phyloP scores from a whole-genome alignment of 2,113 vertebrate genomes.

The Mandrillus leucophaeus region DNA sequence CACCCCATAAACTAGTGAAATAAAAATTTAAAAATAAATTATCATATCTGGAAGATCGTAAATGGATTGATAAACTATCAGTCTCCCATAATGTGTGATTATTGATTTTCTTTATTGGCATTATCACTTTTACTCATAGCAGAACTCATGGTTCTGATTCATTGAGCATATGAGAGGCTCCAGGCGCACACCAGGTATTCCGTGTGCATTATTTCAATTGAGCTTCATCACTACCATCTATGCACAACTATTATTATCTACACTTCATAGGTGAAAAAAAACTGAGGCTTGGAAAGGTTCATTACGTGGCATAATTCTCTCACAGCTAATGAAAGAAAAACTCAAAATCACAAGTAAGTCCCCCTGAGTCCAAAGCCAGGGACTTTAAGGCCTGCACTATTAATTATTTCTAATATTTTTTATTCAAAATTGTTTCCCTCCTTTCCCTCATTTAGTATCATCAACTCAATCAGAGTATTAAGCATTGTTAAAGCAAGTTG shows the following conservation, averaged over 20 bases:
- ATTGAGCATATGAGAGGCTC: neutral
- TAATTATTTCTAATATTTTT: neutral
- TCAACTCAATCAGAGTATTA: neutral
- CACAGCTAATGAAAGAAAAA: neutral
- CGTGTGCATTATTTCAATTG: neutral
- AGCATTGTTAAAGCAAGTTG: neutral
- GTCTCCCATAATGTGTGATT: neutral
- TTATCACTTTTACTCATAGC: neutral
- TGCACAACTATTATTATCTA: too few relatives aligned
- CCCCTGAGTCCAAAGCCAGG: neutral
- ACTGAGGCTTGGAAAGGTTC: neutral
- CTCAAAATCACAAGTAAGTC: neutral
- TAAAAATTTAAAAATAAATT: neutral
- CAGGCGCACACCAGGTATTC: rapidly evolving
- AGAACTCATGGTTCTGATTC: neutral
- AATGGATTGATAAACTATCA: neutral
- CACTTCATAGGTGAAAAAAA: neutral
- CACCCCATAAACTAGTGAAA: too few relatives aligned
- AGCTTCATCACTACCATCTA: neutral
- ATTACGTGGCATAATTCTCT: neutral
- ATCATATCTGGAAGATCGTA: neutral
- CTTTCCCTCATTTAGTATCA: neutral
- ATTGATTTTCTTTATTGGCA: neutral
- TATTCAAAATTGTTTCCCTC: too few relatives aligned
- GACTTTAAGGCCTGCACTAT: neutral